These are phyloP conservation scores for Eudorcas thomsonii DNA, from an alignment of 2,113 vertebrate species.

Conservation along the genomic window DNA sequence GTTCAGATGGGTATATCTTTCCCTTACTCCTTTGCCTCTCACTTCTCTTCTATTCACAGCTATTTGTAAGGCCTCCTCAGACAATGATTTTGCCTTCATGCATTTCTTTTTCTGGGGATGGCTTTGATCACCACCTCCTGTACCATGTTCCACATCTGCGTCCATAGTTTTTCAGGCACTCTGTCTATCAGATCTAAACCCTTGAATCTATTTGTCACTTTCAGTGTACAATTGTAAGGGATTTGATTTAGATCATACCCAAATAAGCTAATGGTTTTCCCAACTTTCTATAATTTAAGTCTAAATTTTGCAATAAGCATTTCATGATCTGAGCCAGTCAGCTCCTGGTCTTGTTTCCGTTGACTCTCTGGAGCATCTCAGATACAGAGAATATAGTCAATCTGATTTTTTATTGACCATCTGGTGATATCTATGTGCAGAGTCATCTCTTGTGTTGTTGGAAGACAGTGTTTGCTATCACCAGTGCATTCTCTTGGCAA, in stretches of 20 bases:
- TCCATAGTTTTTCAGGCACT: neutral
- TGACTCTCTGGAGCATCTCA: neutral
- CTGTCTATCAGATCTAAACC: neutral
- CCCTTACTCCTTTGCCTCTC: neutral
- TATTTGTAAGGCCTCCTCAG: neutral
- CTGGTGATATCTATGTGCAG: neutral
- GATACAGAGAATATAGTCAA: neutral
- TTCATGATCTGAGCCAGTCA: neutral
- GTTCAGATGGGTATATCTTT: neutral
- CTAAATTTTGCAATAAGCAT: neutral
- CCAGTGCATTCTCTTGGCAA: neutral
- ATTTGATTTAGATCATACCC: neutral
- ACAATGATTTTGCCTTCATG: neutral
- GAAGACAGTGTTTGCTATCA: neutral
- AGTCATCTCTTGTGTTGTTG: neutral
- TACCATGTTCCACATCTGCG: rapidly evolving
- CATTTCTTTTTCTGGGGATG: neutral
- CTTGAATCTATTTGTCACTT: neutral
- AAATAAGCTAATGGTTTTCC: neutral
- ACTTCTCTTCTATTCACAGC: neutral
- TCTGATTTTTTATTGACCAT: neutral
- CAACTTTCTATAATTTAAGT: neutral
- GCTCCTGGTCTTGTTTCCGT: neutral
- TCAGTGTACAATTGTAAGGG: neutral
- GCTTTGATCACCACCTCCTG: neutral